Conservation (phyloP, 2,113 vertebrate genomes). For the Bucco capensis region DNA sequence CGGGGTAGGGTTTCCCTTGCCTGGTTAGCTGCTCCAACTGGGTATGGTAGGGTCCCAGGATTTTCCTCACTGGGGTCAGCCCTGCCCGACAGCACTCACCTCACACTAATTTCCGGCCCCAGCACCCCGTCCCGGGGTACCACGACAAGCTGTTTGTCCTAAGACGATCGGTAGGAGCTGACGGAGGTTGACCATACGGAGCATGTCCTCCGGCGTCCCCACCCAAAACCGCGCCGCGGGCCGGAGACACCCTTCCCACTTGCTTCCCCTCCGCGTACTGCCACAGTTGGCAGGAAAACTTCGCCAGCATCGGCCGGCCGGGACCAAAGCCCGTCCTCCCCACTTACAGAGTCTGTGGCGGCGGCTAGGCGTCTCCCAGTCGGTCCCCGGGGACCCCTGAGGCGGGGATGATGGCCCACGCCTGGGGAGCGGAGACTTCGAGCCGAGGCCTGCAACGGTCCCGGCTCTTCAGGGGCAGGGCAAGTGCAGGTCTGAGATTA, state of each 20-base stretch:
- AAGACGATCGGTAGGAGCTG: neutral
- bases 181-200: neutral
- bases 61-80: rapidly evolving
- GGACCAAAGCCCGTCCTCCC: neutral
- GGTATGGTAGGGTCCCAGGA: neutral
- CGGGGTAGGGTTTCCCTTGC: neutral
- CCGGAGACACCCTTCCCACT: neutral
- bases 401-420: neutral
- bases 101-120: neutral
- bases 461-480: neutral
- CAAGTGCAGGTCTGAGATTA: neutral
- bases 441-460: neutral
- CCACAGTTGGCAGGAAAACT: too few species aligned
- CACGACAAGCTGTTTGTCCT: neutral
- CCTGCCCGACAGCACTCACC: too few species aligned
- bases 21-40: neutral
- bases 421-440: neutral
- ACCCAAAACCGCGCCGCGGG: neutral
- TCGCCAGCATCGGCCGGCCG: too few species aligned
- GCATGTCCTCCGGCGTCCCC: neutral
- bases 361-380: neutral
- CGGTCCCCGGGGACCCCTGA: neutral
- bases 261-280: neutral
- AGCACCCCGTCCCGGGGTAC: too few species aligned
- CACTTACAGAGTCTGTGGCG: rapidly evolving